Conservation (phyloP, 1,140 invertebrate genomes). For the Subanguina moxae region DNA sequence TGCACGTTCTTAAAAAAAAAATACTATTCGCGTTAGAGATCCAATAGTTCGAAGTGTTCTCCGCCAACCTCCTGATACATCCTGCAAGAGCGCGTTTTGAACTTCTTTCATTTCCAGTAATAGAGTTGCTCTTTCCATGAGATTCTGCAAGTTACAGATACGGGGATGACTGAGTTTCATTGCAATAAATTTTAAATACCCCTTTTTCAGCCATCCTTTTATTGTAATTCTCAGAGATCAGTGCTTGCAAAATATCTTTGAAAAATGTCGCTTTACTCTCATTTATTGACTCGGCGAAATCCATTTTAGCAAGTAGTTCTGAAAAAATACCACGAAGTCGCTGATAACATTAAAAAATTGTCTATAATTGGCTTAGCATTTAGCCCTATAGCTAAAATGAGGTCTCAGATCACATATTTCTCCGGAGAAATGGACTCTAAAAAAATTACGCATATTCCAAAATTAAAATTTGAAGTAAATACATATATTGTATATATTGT, state of each 20-base stretch:
- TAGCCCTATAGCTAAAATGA: no score
- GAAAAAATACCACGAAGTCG: no score
- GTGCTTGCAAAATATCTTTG: neutral
- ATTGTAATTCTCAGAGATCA: neutral
- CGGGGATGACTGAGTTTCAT: neutral
- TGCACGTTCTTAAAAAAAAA: no score
- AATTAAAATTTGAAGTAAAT: no score
- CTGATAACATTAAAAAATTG: no score
- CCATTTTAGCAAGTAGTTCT: no score
- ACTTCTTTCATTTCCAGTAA: constrained; percentile 2
- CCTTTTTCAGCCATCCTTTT: neutral
- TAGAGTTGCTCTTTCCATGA: neutral
- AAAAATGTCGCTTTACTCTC: neutral
- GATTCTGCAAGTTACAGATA: neutral
- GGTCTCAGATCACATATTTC: no score
- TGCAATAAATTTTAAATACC: neutral
- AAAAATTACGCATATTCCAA: no score
- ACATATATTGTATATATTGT: no score
- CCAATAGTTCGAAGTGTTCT: neutral
- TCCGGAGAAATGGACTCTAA: no score
- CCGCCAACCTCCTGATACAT: neutral
- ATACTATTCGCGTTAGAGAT: neutral
- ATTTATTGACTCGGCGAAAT: no score
- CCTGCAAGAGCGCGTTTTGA: neutral
- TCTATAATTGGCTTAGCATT: no score